These are phyloP conservation scores for Lucilia cuprina DNA, from an alignment of 1,140 invertebrate genomes.

Conservation along the genomic window DNA sequence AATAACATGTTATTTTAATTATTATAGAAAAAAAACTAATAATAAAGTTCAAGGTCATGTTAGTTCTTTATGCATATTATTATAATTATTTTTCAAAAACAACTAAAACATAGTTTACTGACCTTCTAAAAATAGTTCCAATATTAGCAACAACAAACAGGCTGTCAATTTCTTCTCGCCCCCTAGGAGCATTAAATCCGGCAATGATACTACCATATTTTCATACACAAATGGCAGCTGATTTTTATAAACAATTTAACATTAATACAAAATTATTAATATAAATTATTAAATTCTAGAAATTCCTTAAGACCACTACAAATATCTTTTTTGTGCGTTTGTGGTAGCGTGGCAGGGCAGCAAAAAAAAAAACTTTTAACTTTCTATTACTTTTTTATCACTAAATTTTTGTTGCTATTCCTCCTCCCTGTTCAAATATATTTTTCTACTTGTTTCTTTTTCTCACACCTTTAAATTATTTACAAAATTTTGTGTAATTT, in stretches of 20 bases:
- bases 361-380: neutral
- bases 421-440: neutral
- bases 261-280: neutral
- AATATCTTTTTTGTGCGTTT: neutral
- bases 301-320: neutral
- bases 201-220: constrained; percentile 52
- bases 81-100: neutral
- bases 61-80: neutral
- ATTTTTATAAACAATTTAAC: neutral
- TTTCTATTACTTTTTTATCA: constrained; percentile 32
- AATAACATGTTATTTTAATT: neutral
- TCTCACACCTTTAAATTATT: neutral
- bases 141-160: constrained; percentile 53
- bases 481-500: neutral
- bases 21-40: neutral
- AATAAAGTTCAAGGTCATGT: constrained; percentile 22
- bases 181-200: constrained; percentile 53
- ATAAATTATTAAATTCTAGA: neutral
- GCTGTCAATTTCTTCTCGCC: constrained; percentile 56
- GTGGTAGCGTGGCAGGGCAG: constrained; percentile 18
- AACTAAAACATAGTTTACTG: neutral
- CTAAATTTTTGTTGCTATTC: neutral
- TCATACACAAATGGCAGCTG: neutral
- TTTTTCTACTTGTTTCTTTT: neutral
- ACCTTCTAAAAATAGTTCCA: constrained; percentile 61